Evolutionary conservation across 1,140 invertebrate genomes (phyloP).

Genomic region (Nasonia vitripennis): DNA sequence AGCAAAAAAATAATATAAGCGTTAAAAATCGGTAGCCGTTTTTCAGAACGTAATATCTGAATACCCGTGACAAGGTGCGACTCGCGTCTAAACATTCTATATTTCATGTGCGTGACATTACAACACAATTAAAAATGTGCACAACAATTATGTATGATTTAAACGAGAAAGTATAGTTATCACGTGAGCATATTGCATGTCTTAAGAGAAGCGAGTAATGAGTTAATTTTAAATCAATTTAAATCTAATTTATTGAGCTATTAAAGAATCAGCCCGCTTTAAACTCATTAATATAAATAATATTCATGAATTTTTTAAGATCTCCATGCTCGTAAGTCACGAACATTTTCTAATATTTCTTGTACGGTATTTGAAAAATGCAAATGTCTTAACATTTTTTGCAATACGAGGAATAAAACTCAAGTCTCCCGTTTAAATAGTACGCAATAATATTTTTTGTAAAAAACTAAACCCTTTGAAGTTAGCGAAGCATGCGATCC

Average conservation of each 20-base stretch:
- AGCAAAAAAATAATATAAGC: neutral
- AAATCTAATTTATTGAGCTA: neutral
- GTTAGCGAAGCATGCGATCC: constrained; percentile 35
- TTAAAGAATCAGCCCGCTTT: neutral
- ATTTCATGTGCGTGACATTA: neutral
- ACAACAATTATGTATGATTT: neutral
- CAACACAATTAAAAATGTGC: neutral
- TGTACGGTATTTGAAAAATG: neutral
- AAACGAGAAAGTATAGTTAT: neutral
- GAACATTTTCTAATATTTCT: neutral
- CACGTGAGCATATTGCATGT: neutral
- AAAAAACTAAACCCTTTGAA: constrained; percentile 45
- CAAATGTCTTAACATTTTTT: no score
- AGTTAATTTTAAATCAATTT: neutral
- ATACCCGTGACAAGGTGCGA: no score
- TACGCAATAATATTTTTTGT: neutral
- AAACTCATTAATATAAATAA: neutral
- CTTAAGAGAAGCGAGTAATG: neutral
- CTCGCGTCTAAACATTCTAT: neutral
- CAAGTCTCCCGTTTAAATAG: neutral
- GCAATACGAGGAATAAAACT: neutral
- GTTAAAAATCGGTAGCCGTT: no score
- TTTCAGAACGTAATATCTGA: no score
- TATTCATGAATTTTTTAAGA: neutral
- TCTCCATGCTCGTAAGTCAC: neutral